A percentile compares a stretch with the other conserved stretches of the same genome.
These are phyloP conservation scores for Anarrhichthys ocellatus DNA, from an alignment of 2,113 vertebrate species.

Conservation along the genomic window DNA sequence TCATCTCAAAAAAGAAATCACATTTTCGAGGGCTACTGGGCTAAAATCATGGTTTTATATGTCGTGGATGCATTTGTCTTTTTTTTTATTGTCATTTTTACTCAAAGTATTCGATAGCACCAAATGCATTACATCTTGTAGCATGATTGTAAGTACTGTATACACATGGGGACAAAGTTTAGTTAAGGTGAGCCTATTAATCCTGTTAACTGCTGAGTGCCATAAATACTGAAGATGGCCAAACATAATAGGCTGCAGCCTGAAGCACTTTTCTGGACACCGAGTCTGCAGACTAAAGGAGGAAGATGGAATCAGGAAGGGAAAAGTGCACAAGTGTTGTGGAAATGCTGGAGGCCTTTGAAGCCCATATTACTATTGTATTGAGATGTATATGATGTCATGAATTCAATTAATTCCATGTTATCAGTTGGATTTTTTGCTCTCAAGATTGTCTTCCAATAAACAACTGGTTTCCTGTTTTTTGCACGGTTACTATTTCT, in stretches of 20 bases:
- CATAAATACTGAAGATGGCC: constrained; percentile 47
- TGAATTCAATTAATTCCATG: constrained; percentile 58
- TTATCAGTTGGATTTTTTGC: constrained; percentile 66
- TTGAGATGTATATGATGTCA: constrained; percentile 72
- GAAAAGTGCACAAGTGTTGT: constrained; percentile 26
- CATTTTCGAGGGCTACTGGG: constrained; percentile 28
- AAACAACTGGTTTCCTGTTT: constrained; percentile 69
- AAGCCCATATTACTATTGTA: constrained; percentile 39
- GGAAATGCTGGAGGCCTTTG: constrained; percentile 26
- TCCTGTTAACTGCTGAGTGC: constrained; percentile 42
- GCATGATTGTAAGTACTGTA: constrained; percentile 71
- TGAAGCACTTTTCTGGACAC: constrained; percentile 48
- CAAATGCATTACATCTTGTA: constrained; percentile 55
- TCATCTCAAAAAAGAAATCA: neutral
- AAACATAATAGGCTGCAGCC: constrained; percentile 39
- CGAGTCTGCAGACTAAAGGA: neutral
- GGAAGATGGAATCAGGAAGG: neutral
- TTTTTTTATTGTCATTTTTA: constrained; percentile 47
- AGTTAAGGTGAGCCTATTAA: constrained; percentile 16
- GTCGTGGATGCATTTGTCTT: constrained; percentile 18
- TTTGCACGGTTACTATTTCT: constrained; percentile 10
- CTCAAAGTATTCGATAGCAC: constrained; percentile 53
- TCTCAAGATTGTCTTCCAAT: constrained; percentile 81
- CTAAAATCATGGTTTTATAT: constrained; percentile 21
- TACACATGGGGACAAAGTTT: constrained; percentile 41